Evolutionary conservation across 2,113 vertebrate genomes (phyloP).

Genomic region (Verasper variegatus): DNA sequence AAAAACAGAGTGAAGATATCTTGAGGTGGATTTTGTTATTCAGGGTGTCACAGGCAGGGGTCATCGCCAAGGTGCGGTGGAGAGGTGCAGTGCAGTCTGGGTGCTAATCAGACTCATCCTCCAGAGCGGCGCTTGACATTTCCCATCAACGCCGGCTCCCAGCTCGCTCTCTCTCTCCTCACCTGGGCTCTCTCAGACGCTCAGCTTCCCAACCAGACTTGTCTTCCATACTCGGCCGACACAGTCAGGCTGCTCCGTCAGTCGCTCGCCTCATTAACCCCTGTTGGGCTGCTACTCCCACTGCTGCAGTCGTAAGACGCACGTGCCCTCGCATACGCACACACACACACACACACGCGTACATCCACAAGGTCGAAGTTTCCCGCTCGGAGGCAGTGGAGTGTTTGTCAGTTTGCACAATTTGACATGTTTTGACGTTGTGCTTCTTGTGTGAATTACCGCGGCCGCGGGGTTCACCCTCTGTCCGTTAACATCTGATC

Average conservation of each 20-base stretch:
- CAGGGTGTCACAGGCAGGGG: conserved; percentile 33
- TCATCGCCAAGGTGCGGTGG: conserved; percentile 41
- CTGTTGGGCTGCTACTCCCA: conserved; percentile 51
- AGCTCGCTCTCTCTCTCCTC: conserved; percentile 21
- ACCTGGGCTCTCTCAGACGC: conserved; percentile 44
- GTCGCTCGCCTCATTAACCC: conserved; percentile 68
- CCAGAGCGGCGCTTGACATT: conserved; percentile 49
- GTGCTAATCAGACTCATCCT: conserved; percentile 62
- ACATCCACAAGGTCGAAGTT: conserved; percentile 44
- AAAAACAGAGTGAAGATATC: conserved; percentile 33
- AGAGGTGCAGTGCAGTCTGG: conserved; percentile 31
- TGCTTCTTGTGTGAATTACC: conserved; percentile 32
- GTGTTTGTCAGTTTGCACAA: conserved; percentile 47
- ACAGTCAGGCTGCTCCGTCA: conserved; percentile 58
- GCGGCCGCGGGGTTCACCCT: conserved; percentile 25
- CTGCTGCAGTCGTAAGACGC: conserved; percentile 21
- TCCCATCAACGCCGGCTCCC: conserved; percentile 56
- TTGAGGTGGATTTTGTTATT: conserved; percentile 52
- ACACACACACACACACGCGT: conserved; percentile 7
- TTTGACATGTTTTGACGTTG: conserved; percentile 52
- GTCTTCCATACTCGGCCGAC: background rate
- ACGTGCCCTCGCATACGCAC: conserved; percentile 12
- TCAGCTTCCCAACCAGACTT: conserved; percentile 29
- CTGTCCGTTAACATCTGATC: conserved; percentile 31
- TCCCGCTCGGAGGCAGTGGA: conserved; percentile 25